A percentile compares a stretch with the other conserved stretches of the same genome.
Evolutionary conservation across 2,888 invertebrate species (phyloP).

Genomic region (Lepidocyrtinus sp.): DNA sequence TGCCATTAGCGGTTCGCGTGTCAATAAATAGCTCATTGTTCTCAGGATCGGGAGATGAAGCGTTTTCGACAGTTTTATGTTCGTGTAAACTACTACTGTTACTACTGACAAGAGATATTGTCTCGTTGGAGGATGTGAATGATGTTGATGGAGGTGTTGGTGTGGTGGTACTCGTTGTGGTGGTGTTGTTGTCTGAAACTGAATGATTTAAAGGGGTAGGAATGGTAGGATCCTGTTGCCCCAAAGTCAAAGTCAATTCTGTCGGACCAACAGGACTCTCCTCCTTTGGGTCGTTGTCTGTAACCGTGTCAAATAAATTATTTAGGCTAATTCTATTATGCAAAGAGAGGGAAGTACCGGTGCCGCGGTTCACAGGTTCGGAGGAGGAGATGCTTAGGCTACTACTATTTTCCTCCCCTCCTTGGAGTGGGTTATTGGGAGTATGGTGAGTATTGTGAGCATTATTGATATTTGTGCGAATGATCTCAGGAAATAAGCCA

Average conservation of each 20-base stretch:
- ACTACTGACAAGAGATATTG: background rate
- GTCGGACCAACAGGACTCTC: too few relatives aligned
- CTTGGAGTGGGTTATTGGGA: background rate
- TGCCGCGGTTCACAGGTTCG: too few relatives aligned
- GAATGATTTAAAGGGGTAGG: too few relatives aligned
- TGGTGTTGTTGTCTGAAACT: background rate
- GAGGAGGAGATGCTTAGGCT: too few relatives aligned
- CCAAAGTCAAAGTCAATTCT: too few relatives aligned
- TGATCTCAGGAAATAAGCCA: conserved; percentile 48
- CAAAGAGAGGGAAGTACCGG: too few relatives aligned
- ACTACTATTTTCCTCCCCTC: background rate
- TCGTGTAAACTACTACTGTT: background rate
- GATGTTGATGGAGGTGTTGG: background rate
- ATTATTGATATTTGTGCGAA: too few relatives aligned
- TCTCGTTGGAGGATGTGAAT: background rate
- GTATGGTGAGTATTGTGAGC: background rate
- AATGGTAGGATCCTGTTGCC: too few relatives aligned
- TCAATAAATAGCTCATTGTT: conserved; percentile 49
- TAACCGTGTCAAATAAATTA: too few relatives aligned
- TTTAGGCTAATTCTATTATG: too few relatives aligned
- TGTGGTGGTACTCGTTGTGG: background rate
- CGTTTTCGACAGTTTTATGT: too few relatives aligned
- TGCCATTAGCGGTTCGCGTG: conserved; percentile 52
- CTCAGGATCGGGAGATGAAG: background rate
- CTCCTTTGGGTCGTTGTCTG: too few relatives aligned